Conservation (phyloP, 2,888 invertebrate species). For the Hirudinaria manillensis region DNA sequence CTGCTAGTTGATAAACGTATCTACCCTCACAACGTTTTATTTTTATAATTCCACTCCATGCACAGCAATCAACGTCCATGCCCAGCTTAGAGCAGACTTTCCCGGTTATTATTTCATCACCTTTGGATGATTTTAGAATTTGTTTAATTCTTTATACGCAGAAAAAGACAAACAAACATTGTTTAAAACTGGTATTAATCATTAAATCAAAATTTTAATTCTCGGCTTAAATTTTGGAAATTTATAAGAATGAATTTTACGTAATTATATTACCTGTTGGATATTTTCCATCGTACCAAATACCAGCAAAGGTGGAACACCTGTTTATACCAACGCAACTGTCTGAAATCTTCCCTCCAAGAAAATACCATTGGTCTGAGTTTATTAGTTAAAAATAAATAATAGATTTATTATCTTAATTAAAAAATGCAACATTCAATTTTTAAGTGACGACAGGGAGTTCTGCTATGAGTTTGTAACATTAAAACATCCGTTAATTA, state of each 20-base stretch:
- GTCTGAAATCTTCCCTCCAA: background rate
- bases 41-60: background rate
- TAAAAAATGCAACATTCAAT: background rate
- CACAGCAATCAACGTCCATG: background rate
- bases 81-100: background rate
- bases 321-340: background rate
- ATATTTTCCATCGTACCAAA: slow-evolving; percentile 8
- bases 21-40: background rate
- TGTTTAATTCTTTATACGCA: background rate
- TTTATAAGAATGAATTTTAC: no score
- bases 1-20: slow-evolving; percentile 2
- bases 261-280: background rate
- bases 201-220: background rate
- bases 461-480: no score
- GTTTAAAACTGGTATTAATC: background rate
- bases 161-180: background rate
- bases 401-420: background rate
- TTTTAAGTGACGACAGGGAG: no score
- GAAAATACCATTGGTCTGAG: background rate
- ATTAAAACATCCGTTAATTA: no score
- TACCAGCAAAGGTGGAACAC: background rate
- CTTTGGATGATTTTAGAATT: background rate
- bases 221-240: no score
- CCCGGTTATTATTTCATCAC: background rate
- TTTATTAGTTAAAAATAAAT: background rate